Conservation (phyloP, 1,140 invertebrate genomes). For the Danaus melanippus region DNA sequence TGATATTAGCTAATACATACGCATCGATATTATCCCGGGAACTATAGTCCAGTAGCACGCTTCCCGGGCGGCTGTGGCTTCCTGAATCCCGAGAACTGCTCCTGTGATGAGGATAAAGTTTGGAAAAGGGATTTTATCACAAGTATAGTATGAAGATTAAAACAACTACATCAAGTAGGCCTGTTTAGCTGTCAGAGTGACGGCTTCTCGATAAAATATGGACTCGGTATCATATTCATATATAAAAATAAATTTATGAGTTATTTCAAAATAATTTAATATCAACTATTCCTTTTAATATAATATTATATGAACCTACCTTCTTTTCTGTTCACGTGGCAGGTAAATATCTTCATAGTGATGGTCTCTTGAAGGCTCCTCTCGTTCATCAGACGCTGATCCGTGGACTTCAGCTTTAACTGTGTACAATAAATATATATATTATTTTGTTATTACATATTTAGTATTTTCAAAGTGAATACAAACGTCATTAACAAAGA, state of each 20-base stretch:
- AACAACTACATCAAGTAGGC: too few species aligned
- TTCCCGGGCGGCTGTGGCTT: constrained; percentile 77
- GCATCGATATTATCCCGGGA: constrained; percentile 45
- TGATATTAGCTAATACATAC: constrained; percentile 24
- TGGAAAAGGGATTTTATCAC: too few species aligned
- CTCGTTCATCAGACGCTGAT: constrained; percentile 59
- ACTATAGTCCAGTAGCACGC: constrained; percentile 63
- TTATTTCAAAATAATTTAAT: too few species aligned
- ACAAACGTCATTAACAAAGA: too few species aligned
- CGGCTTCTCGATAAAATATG: too few species aligned
- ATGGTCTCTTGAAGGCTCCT: constrained; percentile 71
- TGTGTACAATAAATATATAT: constrained; percentile 19
- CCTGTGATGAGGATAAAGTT: constrained; percentile 18
- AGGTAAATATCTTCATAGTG: constrained; percentile 84
- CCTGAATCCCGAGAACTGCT: constrained; percentile 77
- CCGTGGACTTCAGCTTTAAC: constrained; percentile 63
- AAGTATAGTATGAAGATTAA: background rate
- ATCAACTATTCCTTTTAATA: too few species aligned
- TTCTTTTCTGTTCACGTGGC: constrained; percentile 69
- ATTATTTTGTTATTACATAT: background rate
- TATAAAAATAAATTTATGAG: too few species aligned
- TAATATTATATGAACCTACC: constrained; percentile 22
- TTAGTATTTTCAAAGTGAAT: background rate
- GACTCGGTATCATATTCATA: too few species aligned
- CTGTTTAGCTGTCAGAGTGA: too few species aligned